Evolutionary conservation across 2,113 vertebrate species (phyloP), one percentile per base, ranked within the genome.

Genomic region (Leucoraja erinaceus): DNA sequence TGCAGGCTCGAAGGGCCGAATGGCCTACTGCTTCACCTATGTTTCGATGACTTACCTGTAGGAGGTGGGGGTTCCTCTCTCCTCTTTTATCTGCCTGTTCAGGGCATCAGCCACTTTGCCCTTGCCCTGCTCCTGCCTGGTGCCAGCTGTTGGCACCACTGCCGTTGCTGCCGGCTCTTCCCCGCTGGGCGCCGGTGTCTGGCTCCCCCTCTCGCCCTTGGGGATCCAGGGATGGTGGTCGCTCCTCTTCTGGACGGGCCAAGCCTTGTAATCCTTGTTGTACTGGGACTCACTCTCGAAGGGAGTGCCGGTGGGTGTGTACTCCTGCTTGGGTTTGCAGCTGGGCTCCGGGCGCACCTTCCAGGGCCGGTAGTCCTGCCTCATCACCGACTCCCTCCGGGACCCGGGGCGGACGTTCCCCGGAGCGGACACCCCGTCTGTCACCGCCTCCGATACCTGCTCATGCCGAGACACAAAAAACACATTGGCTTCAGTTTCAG

Each of bases 191-290:
- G 81, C n/a, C n/a, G 74, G 86, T 25, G 7, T 2, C 93, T 90
- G 94, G 94, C 88, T 94, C 94, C 68, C 92, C n/a, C 75, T 70
- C 94, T 68, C 94, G 12, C 93, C 95, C 94, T 98, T 98, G 75
- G 97, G 97, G 95, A 99, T 99, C 98, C 98, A 99, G 4, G 98
- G 98, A 22, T 99, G 98, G 22, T 99, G 98, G 94, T 99, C 98
- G 0, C 97, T 96, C 93, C 96, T 95, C 93, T 98, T 98, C 2
- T 97, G 97, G 92, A 99, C 97, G 70, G 98, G 98, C 98, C 98
- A 99, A 47, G 98, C 96, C 28, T 98, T 97, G 95, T 96, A 99
- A 96, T 99, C 98, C 95, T 99, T 99, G 96, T 98, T 98, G 96
- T 99, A 99, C 95, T 99, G 98, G 16, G 98, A 99, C 96, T 99